These are phyloP conservation scores for Hybognathus amarus DNA, from an alignment of 2,797 vertebrate species.

Conservation along the genomic window DNA sequence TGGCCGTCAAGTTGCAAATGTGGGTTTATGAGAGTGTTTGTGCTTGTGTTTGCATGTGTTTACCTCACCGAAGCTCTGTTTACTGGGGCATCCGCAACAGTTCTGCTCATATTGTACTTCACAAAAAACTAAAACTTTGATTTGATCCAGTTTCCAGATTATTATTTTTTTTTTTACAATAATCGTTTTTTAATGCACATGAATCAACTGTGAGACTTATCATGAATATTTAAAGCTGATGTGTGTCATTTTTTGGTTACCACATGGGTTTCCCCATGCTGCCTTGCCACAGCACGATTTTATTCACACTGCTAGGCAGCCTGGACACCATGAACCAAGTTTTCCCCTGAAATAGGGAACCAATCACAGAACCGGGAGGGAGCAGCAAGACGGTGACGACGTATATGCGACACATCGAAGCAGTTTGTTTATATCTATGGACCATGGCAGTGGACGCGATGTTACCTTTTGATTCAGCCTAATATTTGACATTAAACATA, in stretches of 20 bases:
- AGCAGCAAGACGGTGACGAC: no score
- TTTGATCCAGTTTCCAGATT: not conserved
- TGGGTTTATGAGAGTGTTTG: constrained; percentile 37
- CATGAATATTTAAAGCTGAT: not conserved
- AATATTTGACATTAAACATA: no score
- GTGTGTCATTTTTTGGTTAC: not conserved
- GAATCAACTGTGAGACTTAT: not conserved
- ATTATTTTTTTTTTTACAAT: not conserved
- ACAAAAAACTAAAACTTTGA: constrained; percentile 21
- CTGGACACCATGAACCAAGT: no score
- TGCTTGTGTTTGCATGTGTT: constrained; percentile 44
- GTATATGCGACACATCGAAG: no score
- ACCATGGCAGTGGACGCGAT: no score
- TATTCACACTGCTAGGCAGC: no score
- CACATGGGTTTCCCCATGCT: no score
- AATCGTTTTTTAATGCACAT: not conserved
- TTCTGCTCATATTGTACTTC: constrained; percentile 24
- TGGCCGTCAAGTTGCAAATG: constrained; percentile 60
- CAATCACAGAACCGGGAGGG: no score
- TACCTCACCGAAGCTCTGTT: constrained; percentile 35
- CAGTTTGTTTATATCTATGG: no score
- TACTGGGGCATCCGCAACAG: constrained; percentile 26
- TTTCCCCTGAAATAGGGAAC: no score
- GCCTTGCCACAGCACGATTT: no score
- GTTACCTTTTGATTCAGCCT: no score